A percentile compares a stretch with the other conserved stretches of the same genome.
Evolutionary conservation across 2,797 vertebrate species (phyloP).

Genomic region (Channallabes apus): DNA sequence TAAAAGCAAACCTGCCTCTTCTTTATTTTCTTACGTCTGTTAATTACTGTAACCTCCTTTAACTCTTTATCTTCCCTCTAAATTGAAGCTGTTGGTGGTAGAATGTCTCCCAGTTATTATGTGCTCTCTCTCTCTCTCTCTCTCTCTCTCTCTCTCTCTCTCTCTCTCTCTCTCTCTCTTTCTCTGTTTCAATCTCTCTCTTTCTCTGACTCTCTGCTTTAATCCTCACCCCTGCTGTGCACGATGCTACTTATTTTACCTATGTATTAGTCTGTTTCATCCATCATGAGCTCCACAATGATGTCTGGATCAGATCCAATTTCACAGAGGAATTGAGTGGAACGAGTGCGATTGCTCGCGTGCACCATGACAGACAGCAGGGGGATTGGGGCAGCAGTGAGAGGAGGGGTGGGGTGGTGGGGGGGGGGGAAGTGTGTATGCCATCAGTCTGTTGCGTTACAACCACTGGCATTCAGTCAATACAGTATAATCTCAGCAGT

Average conservation of each 20-base stretch:
- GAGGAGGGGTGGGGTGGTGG: too few relatives aligned
- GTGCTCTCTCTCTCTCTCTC: neutral
- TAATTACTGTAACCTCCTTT: neutral
- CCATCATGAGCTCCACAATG: slow-evolving; percentile 21
- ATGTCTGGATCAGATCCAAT: slow-evolving; percentile 39
- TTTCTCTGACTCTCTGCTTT: neutral
- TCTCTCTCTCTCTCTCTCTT: too few relatives aligned
- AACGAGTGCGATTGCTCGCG: slow-evolving; percentile 30
- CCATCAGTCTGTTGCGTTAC: neutral
- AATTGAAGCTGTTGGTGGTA: neutral
- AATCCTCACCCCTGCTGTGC: neutral
- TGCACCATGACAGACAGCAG: slow-evolving; percentile 14
- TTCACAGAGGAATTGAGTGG: slow-evolving; percentile 43
- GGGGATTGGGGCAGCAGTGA: neutral
- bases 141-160: too few relatives aligned
- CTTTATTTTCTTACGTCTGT: neutral
- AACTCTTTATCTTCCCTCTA: neutral
- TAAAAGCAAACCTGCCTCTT: neutral
- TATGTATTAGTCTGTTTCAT: slow-evolving; percentile 31
- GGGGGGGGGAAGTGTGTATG: too few relatives aligned
- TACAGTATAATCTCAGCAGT: neutral
- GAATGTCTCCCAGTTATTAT: neutral
- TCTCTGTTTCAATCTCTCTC: too few relatives aligned
- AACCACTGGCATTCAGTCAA: neutral
- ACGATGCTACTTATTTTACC: slow-evolving; percentile 14